Conservation (phyloP, 2,113 vertebrate species). For the Odocoileus hemionus region DNA sequence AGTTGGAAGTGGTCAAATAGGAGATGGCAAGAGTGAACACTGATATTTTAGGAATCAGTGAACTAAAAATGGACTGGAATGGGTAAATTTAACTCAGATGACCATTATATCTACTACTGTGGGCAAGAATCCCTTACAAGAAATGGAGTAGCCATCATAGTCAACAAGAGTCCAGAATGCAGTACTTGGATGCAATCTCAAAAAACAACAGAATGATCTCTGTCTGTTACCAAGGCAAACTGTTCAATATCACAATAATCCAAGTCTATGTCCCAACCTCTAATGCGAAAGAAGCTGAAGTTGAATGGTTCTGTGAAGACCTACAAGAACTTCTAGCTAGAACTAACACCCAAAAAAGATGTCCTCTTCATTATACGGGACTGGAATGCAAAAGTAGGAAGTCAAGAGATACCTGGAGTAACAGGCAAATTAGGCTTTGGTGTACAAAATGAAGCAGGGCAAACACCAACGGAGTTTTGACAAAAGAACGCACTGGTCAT, state of each 20-base stretch:
- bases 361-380: not conserved
- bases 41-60: not conserved
- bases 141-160: not conserved
- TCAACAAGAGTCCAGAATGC: not conserved
- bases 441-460: not conserved
- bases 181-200: not conserved
- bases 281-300: not conserved
- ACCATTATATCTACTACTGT: not conserved
- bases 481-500: not conserved
- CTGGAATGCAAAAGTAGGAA: not conserved
- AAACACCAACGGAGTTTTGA: not conserved
- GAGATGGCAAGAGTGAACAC: not conserved
- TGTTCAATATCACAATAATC: not conserved
- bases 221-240: not conserved
- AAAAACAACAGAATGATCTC: not conserved
- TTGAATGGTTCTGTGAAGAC: not conserved
- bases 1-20: not conserved
- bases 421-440: not conserved
- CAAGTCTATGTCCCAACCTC: not conserved
- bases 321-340: not conserved
- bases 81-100: not conserved
- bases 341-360: not conserved
- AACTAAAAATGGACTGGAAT: not conserved
- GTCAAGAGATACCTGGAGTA: not conserved
- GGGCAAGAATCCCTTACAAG: not conserved